phyloP scores from a whole-genome alignment of 1,140 invertebrate genomes.

The Euwallacea fornicatus region DNA sequence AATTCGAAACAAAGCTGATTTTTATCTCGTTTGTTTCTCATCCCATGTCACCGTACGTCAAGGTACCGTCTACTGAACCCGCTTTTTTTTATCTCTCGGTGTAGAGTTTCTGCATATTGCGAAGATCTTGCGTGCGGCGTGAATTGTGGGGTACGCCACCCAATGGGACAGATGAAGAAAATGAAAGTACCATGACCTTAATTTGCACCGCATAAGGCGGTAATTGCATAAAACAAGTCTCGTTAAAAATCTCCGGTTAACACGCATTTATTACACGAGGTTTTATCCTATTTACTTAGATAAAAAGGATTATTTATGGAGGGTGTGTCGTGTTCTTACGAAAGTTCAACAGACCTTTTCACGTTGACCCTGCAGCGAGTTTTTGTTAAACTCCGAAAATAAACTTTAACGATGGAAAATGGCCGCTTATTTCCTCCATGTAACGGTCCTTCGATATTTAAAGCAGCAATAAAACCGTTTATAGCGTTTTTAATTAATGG shows the following conservation, averaged over 20 bases:
- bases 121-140: too few species aligned
- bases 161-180: neutral
- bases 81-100: too few species aligned
- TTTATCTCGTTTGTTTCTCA: conserved; percentile 22
- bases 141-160: too few species aligned
- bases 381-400: neutral
- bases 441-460: neutral
- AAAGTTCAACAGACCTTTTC: too few species aligned
- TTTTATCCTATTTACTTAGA: too few species aligned
- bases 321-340: too few species aligned
- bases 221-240: neutral
- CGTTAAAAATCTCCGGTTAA: too few species aligned
- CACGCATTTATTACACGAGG: too few species aligned
- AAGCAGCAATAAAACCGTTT: neutral
- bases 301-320: too few species aligned
- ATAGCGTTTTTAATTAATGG: neutral
- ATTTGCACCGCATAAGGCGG: neutral
- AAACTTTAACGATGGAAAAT: neutral
- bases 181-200: conserved; percentile 2
- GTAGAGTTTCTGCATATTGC: too few species aligned
- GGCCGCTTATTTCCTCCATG: neutral
- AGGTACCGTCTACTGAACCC: neutral
- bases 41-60: conserved; percentile 4
- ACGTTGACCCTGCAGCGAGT: too few species aligned
- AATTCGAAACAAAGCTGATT: conserved; percentile 32